Conservation (phyloP, 1,140 invertebrate species). For the Limonius californicus region DNA sequence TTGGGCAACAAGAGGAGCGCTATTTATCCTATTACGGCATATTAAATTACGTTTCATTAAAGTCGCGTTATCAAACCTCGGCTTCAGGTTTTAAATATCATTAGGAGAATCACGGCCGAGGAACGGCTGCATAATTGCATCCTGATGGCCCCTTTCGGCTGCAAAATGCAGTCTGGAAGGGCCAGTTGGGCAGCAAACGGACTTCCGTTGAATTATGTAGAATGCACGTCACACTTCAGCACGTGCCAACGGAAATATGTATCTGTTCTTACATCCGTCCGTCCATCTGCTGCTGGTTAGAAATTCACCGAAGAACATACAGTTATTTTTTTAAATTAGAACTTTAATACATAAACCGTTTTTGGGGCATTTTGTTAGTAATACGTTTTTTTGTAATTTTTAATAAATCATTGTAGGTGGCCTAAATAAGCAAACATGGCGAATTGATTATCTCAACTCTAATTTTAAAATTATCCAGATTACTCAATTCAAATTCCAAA, state of each 20-base stretch:
- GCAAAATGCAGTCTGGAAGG: background rate
- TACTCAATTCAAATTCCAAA: no score
- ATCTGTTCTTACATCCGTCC: slow-evolving; percentile 4
- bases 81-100: background rate
- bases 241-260: slow-evolving; percentile 14
- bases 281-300: no score
- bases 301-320: no score
- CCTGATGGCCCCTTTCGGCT: background rate
- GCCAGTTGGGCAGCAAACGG: background rate
- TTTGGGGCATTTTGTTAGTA: no score
- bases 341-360: no score
- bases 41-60: background rate
- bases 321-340: no score
- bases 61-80: background rate
- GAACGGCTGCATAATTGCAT: background rate
- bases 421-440: no score
- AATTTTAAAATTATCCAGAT: no score
- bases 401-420: no score
- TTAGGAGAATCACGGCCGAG: no score
- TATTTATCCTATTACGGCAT: background rate
- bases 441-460: no score
- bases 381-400: no score
- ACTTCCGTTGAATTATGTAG: background rate
- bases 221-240: slow-evolving; percentile 9
- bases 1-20: background rate